These are phyloP conservation scores for Entomyzon cyanotis DNA, from an alignment of 2,113 vertebrate genomes.

Conservation along the genomic window DNA sequence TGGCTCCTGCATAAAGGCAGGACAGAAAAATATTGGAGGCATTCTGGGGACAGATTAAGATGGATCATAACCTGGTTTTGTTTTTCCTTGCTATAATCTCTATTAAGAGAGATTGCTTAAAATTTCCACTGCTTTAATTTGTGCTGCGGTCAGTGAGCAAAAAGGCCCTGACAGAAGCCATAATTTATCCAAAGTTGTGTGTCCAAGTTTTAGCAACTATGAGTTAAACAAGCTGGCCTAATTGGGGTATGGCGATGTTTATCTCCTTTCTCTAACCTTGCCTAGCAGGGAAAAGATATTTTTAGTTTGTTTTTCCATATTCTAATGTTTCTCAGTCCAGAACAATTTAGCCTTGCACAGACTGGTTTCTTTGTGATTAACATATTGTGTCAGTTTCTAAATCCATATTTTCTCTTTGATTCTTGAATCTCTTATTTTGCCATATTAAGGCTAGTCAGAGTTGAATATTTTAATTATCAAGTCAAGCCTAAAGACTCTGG, in stretches of 20 bases:
- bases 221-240: neutral
- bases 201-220: neutral
- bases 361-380: neutral
- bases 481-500: neutral
- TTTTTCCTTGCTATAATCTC: neutral
- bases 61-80: neutral
- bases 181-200: neutral
- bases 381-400: slow-evolving; percentile 24
- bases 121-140: neutral
- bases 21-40: neutral
- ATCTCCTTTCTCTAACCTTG: slow-evolving; percentile 7
- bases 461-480: slow-evolving; percentile 19
- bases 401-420: slow-evolving; percentile 31
- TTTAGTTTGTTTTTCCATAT: slow-evolving; percentile 16
- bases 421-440: slow-evolving; percentile 46
- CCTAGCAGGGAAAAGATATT: slow-evolving; percentile 17
- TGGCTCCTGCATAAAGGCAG: neutral
- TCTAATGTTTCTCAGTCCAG: neutral
- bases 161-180: neutral
- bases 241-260: neutral
- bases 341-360: slow-evolving; percentile 11
- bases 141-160: neutral
- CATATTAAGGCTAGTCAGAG: slow-evolving; percentile 9
- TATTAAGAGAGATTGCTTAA: neutral
- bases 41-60: neutral